A percentile compares a stretch with the other conserved stretches of the same genome.
phyloP scores from a whole-genome alignment of 2,797 vertebrate genomes.

The Helarctos malayanus region DNA sequence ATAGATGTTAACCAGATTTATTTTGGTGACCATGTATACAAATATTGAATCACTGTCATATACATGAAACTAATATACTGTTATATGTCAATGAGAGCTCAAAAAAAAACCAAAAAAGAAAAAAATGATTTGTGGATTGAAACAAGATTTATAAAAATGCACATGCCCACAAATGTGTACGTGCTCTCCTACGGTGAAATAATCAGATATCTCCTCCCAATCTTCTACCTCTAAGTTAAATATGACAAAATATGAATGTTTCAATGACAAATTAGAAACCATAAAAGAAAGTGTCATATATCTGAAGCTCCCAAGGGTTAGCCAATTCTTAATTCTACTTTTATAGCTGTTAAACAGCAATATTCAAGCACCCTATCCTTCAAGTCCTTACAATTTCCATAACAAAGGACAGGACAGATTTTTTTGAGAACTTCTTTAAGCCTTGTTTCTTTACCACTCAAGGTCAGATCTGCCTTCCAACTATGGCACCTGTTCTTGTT shows the following conservation, averaged over 20 bases:
- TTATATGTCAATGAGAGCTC: not conserved
- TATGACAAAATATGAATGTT: not conserved
- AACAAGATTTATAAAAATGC: not conserved
- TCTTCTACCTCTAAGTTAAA: not conserved
- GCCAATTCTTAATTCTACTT: not conserved
- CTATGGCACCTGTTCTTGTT: not conserved
- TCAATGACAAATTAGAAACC: not conserved
- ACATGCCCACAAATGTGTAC: not conserved
- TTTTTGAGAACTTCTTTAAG: constrained; percentile 19
- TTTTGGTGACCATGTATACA: not conserved
- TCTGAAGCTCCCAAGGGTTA: not conserved
- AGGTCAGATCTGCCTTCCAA: constrained; percentile 30
- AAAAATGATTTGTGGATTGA: not conserved
- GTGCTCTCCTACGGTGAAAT: not conserved
- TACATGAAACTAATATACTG: not conserved
- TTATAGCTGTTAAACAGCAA: constrained; percentile 18
- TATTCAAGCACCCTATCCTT: not conserved
- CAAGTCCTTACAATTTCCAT: constrained; percentile 27
- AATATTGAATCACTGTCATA: not conserved
- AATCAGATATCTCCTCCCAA: not conserved
- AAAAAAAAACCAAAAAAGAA: not conserved
- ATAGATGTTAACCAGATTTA: not conserved
- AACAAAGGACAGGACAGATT: constrained; percentile 23
- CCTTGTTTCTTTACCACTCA: constrained; percentile 34
- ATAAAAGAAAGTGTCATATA: not conserved